Conservation (phyloP, 2,113 vertebrate species). For the Carassius carassius region DNA sequence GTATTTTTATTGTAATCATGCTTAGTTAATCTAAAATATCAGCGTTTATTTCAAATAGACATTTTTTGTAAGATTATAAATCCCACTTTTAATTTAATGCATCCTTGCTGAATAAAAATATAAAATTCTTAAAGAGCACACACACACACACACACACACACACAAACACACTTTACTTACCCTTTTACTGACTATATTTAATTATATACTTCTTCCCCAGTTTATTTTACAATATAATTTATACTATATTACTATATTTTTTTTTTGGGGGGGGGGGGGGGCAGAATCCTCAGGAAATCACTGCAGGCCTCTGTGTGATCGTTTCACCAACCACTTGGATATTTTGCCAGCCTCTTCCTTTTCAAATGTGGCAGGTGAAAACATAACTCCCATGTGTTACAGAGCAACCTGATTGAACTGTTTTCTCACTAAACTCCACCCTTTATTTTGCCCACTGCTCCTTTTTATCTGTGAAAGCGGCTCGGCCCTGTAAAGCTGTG, state of each 20-base stretch:
- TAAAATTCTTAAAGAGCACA: not conserved
- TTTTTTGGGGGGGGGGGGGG: not conserved
- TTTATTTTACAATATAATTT: no score
- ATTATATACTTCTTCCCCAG: no score
- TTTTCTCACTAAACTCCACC: constrained; percentile 43
- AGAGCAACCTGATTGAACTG: constrained; percentile 31
- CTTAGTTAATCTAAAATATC: not conserved
- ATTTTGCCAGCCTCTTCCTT: constrained; percentile 46
- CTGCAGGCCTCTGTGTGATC: constrained; percentile 30
- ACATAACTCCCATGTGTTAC: constrained; percentile 52
- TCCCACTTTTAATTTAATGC: not conserved
- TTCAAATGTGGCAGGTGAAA: constrained; percentile 46
- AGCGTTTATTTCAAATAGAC: not conserved
- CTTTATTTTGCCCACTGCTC: constrained; percentile 12
- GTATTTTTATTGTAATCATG: not conserved
- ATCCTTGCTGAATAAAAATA: not conserved
- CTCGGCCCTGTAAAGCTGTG: not conserved
- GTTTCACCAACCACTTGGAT: constrained; percentile 36
- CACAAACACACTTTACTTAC: no score
- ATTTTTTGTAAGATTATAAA: not conserved
- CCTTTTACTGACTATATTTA: no score
- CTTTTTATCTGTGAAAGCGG: not conserved
- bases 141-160: no score
- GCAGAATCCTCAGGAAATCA: constrained; percentile 25
- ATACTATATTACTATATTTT: no score